Base-by-base conservation (phyloP, 1,140 invertebrate genomes). In the Cardiocondyla obscurior region DNA sequence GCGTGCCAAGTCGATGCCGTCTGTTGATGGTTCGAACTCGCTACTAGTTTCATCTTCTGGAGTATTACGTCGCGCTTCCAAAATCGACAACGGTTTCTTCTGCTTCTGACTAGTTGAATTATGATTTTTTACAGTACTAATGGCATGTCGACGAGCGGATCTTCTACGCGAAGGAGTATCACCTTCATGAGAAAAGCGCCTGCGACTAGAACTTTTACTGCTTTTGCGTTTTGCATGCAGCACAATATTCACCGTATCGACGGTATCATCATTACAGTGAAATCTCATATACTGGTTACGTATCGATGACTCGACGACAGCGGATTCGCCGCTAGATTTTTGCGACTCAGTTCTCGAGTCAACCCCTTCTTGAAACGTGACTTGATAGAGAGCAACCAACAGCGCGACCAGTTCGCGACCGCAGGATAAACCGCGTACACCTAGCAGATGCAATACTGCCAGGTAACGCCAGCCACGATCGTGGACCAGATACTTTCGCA, bases 391-490 rank as follows among this genome's bases (percentile, higher is more conserved):
- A 79, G 95, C 96, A 3, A 96, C 93, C n/a, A 96, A 91, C 25
- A 96, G 92, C 1, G 95, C 95, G 3, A 95, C 94, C 67, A 96
- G 90, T 87, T 96, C 95, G 2, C 95, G 94, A 46, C 94, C 95
- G 86, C 95, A 96, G 3, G 95, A 95, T 22, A 96, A 84, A 16
- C 95, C 95, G 89, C 95, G 90, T 2, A 96, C 94, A 2, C 95
- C 95, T 5, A 96, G 88, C 0, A 94, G 90, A 36, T 95, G 93
- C 6, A 96, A 93, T 46, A 95, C 93, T 53, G 95, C 94, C 12
- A 96, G 91, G 67, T 94, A 95, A 62, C 95, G 93, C 96, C 96
- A 96, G 12, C 96, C 96, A 65, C 95, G 92, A 28, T 95, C 95
- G 3, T 94, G 93, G 0, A 95, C 91, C 62, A 96, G 83, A 87